Conservation (phyloP, 37 sponge, comb jelly and placozoan species). For the Beroe forskalii region DNA sequence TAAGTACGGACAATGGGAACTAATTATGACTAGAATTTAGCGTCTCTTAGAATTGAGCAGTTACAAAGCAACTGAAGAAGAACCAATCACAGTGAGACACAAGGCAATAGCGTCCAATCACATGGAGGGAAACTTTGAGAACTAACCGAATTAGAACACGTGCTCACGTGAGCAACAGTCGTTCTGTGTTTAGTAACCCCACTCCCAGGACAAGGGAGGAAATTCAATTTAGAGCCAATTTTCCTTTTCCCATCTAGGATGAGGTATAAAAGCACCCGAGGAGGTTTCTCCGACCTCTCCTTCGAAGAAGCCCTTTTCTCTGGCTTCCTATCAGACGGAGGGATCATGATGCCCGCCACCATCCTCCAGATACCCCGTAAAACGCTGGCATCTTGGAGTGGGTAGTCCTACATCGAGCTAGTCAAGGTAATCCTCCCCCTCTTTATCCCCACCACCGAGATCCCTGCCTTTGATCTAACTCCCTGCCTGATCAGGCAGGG, state of each 20-base stretch:
- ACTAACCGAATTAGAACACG: too few relatives aligned
- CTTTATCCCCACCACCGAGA: constrained; percentile 68
- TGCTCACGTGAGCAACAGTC: too few relatives aligned
- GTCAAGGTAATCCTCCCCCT: constrained; percentile 63
- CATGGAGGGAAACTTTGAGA: too few relatives aligned
- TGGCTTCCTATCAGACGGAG: constrained; percentile 74
- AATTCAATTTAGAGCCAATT: too few relatives aligned
- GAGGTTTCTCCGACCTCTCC: constrained; percentile 66
- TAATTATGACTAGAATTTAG: too few relatives aligned
- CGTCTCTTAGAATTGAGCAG: too few relatives aligned
- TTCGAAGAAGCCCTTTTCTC: constrained; percentile 74
- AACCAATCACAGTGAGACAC: too few relatives aligned
- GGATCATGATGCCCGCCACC: constrained; percentile 71
- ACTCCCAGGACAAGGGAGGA: too few relatives aligned
- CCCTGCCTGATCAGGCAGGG: constrained; percentile 55
- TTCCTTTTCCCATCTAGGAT: neutral
- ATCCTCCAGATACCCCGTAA: constrained; percentile 67
- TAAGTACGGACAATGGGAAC: too few relatives aligned
- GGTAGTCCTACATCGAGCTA: constrained; percentile 68
- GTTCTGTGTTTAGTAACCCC: too few relatives aligned
- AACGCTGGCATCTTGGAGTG: constrained; percentile 60
- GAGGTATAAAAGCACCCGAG: constrained; percentile 72
- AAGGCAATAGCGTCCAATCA: too few relatives aligned
- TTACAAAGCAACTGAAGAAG: too few relatives aligned
- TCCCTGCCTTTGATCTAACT: constrained; percentile 57